Evolutionary conservation across 1,140 invertebrate genomes (phyloP).

Genomic region (Batillaria attramentaria): DNA sequence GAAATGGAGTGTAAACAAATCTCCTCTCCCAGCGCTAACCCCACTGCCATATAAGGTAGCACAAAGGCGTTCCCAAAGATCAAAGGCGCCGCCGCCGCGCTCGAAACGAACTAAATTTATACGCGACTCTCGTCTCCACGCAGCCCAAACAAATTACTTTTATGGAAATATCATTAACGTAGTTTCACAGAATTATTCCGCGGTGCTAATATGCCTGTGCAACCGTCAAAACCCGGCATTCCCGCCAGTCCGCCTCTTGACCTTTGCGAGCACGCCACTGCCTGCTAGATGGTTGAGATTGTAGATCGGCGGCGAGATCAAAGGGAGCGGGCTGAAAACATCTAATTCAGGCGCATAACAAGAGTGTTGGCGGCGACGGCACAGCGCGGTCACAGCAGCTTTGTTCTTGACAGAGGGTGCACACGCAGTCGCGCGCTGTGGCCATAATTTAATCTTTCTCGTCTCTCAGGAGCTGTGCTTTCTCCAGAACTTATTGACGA

Average conservation of each 20-base stretch:
- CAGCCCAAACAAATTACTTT: constrained; percentile 38
- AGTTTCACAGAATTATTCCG: constrained; percentile 29
- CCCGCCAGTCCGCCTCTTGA: constrained; percentile 49
- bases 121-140: constrained; percentile 14
- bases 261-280: constrained; percentile 49
- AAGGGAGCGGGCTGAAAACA: constrained; percentile 59
- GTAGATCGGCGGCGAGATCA: constrained; percentile 59
- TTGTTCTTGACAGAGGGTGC: constrained; percentile 39
- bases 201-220: constrained; percentile 28
- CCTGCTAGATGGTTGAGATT: constrained; percentile 56
- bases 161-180: constrained; percentile 32
- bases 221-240: constrained; percentile 34
- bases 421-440: constrained; percentile 23
- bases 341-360: constrained; percentile 60
- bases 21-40: constrained; percentile 49
- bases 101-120: constrained; percentile 33
- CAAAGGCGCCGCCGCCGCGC: constrained; percentile 51
- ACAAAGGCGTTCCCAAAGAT: constrained; percentile 61
- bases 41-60: constrained; percentile 62
- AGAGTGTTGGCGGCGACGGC: constrained; percentile 53
- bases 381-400: constrained; percentile 32
- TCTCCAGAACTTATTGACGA: constrained; percentile 30
- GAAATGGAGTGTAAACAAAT: constrained; percentile 63
- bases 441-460: constrained; percentile 33
- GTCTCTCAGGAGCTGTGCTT: constrained; percentile 20